Evolutionary conservation across 1,140 invertebrate species (phyloP), one percentile per base, ranked within the genome.

Genomic region (Anoplophora glabripennis): DNA sequence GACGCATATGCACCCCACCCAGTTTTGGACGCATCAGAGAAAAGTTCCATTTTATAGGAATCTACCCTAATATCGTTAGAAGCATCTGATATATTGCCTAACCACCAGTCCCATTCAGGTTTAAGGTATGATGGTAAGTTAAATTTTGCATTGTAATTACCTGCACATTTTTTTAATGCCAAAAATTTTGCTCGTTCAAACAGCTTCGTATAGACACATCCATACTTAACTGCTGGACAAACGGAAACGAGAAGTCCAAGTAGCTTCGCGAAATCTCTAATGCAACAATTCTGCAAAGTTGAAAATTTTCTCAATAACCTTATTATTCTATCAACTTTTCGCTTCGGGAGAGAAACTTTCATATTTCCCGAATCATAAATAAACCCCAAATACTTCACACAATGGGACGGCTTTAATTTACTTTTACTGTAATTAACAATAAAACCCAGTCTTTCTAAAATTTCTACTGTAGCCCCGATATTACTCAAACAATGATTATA

Each of bases 111-210:
- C 3, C 49, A 52, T 36, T 61, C 59, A 15, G 21, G 11, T 36
- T 55, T 42, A 44, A 54, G 9, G 15, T 44, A 12, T 34, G n/a
- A 15, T 15, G 12, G 11, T 21, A 57, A 12, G 17, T 11, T 14
- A 14, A 57, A 57, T 4, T 5, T 49, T 35, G 17, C 36, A 15
- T 57, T 48, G 15, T 15, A 48, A 37, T 61, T 57, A 4, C 48
- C 9, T 28, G 45, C 10, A 18, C 48, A 37, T 10, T 44, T 15
- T 12, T 36, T 12, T 44, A 65, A 35, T 11, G 12, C 42, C 14
- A 61, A 12, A 36, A 33, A 57, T 53, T 68, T 68, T 46, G 41
- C 42, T 34, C 57, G 38, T 63, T 68, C 66, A 35, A 68, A 52
- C 8, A 33, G 12, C 52, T 68, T 68, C 3, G 52, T 66, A 33